phyloP scores from a whole-genome alignment of 2,797 vertebrate species.

The Acanthurus tractus region DNA sequence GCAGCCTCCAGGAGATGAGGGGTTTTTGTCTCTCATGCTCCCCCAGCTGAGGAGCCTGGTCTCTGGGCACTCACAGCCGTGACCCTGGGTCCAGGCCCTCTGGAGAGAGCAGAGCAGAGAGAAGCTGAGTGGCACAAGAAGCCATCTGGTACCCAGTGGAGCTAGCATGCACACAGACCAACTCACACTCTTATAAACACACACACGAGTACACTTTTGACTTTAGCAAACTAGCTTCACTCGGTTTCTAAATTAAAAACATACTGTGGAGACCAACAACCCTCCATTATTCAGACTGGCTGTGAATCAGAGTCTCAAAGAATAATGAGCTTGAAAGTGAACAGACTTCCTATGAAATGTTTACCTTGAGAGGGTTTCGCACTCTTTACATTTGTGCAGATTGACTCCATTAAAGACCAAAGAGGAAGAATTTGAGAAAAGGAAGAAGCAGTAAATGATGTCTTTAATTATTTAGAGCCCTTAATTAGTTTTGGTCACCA shows the following conservation, averaged over 20 bases:
- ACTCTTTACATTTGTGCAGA: not conserved
- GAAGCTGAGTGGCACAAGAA: constrained; percentile 76
- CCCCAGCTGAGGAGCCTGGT: constrained; percentile 80
- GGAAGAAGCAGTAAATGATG: not conserved
- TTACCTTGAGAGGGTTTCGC: constrained; percentile 25
- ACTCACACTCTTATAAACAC: constrained; percentile 9
- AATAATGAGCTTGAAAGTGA: not conserved
- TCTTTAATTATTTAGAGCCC: not conserved
- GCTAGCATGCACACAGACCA: constrained; percentile 32
- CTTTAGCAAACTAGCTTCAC: constrained; percentile 49
- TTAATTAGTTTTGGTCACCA: constrained; percentile 8
- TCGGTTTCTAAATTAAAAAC: constrained; percentile 31
- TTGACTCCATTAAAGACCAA: not conserved
- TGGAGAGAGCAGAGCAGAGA: constrained; percentile 68
- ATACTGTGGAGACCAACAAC: constrained; percentile 32
- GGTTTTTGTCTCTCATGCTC: constrained; percentile 76
- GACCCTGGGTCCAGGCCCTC: constrained; percentile 78
- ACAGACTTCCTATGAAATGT: constrained; percentile 7
- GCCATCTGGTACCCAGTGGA: constrained; percentile 84
- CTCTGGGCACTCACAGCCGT: constrained; percentile 72
- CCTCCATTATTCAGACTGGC: constrained; percentile 36
- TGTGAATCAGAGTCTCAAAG: constrained; percentile 20
- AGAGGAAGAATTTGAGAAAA: not conserved
- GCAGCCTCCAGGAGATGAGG: constrained; percentile 74
- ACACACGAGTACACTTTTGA: constrained; percentile 35